Evolutionary conservation across 2,113 vertebrate genomes (phyloP), one percentile per base, ranked within the genome.

Genomic region (Callopanchax toddi): DNA sequence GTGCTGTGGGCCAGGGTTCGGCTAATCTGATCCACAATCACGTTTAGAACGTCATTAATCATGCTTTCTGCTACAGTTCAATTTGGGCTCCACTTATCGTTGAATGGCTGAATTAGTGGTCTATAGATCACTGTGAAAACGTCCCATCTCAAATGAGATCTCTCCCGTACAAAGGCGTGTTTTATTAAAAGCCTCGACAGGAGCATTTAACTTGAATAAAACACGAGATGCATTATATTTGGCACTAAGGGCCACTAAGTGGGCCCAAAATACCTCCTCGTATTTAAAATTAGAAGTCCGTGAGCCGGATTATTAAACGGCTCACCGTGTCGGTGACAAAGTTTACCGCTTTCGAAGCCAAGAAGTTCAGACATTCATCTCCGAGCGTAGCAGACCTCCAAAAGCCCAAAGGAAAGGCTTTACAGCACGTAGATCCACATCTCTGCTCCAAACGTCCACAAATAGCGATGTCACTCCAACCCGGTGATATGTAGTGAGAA

Each of bases 41-140:
- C 62, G 52, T 36, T 82, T 53, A 32, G 34, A 61, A 64, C 45
- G 9, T 83, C 74, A 73, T 88, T 86, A 77, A 86, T 88, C 79
- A 87, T 71, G 71, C 80, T 67, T 79, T 65, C 78, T 60, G 61
- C 59, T 67, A 67, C 80, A 74, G 78, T 82, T 79, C 78, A 71
- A 76, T 81, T 86, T 71, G 61, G 76, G 55, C 81, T 66, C 81
- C 75, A 69, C 83, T 89, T 86, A 89, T 82, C 85, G 83, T 62
- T 82, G 58, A 86, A 69, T 63, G 74, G 62, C 71, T 78, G 78
- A 80, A 84, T 86, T 83, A 82, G 84, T 76, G 64, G 62, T 48
- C 81, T 76, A 84, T 87, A 76, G 72, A 88, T 88, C 78, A 76
- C 77, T 67, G 71, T 73, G 72, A 79, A 48, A 71, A 25, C 0